Conservation (phyloP, 2,888 invertebrate species). For the Monoplex corrugatus region DNA sequence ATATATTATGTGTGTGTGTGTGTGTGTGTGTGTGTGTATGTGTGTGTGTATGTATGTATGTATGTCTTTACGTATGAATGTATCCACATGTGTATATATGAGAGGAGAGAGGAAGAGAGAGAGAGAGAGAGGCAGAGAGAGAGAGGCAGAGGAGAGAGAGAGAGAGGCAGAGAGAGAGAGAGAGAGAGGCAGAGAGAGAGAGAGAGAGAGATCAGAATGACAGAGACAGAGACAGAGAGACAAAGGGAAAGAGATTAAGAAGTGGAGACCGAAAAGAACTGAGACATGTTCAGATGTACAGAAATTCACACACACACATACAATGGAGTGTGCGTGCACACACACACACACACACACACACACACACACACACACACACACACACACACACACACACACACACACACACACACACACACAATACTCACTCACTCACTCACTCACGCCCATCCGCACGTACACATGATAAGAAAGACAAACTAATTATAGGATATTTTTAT, state of each 20-base stretch:
- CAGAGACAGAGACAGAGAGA: slow-evolving; percentile 38
- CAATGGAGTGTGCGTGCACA: too few species aligned
- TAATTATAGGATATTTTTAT: too few species aligned
- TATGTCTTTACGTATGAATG: slow-evolving; percentile 12
- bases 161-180: slow-evolving; percentile 34
- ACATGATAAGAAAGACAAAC: too few species aligned
- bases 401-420: too few species aligned
- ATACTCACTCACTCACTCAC: too few species aligned
- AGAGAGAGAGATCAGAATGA: neutral
- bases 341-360: too few species aligned
- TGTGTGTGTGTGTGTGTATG: slow-evolving; percentile 35
- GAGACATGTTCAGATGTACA: too few species aligned
- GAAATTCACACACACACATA: too few species aligned
- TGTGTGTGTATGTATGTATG: slow-evolving; percentile 7
- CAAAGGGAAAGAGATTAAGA: slow-evolving; percentile 24
- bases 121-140: neutral
- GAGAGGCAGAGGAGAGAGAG: neutral
- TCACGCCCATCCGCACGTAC: too few species aligned
- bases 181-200: slow-evolving; percentile 35
- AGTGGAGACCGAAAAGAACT: slow-evolving; percentile 26
- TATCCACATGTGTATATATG: neutral
- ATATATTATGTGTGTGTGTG: slow-evolving; percentile 40
- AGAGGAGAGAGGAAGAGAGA: neutral
- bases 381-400: too few species aligned
- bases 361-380: too few species aligned